Evolutionary conservation across 1,140 invertebrate species (phyloP), one percentile per base, ranked within the genome.

Genomic region (Drosophila quadrilineata): DNA sequence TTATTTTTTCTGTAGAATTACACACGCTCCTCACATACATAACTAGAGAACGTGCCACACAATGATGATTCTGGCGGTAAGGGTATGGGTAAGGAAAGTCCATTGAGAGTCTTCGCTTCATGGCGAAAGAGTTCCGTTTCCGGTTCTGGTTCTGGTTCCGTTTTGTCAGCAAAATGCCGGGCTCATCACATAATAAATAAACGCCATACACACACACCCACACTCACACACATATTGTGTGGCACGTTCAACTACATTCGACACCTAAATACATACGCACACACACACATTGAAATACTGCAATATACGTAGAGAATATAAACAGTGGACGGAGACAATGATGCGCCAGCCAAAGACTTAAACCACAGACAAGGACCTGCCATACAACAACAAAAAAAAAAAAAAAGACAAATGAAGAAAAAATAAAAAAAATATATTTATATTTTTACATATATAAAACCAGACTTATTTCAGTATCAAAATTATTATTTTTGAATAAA

Each of bases 291-390:
- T 35, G 5, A 46, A 10, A 57, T 6, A 28, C 12, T n/a, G n/a
- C n/a, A n/a, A n/a, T n/a, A 56, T 24, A 48, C 6, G 24, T 43
- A 41, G n/a, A 58, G 14, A 66, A 12, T 45, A 33, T 21, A 43
- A 65, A 33, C 35, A 33, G 40, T 46, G 63, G 63, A 66, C 63
- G 29, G 54, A 43, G 58, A 43, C 40, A 4, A 54, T 57, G 45
- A 33, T 38, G 60, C n/a, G n/a, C 28, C 31, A 60, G 63, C 46
- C 57, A 2, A 19, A 60, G 46, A 52, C 56, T n/a, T n/a, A 45
- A 21, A 22, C 6, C 46, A 60, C 46, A 50, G 33, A 59, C 56
- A 59, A 66, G 46, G 46, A 66, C 56, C 43, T 59, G 54, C 63
- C 24, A 57, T 31, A 28, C 22, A 46, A 48, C 43, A 64, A 48